These are phyloP conservation scores for Drosophila mimica DNA, from an alignment of 2,888 invertebrate species.

Conservation along the genomic window DNA sequence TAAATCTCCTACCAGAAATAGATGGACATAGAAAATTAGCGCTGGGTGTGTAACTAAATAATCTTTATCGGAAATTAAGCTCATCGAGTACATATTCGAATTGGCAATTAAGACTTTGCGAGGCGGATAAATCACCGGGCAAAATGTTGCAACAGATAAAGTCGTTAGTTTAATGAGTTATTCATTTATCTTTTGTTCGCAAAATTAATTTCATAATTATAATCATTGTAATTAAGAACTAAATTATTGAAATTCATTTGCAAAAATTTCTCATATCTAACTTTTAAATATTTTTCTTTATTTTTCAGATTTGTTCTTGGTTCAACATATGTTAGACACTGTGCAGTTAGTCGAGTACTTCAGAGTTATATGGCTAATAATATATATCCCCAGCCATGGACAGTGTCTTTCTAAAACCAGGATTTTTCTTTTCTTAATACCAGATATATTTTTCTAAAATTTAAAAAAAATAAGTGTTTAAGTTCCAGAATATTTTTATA, in stretches of 20 bases:
- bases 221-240: neutral
- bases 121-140: constrained; percentile 40
- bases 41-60: constrained; percentile 51
- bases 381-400: neutral
- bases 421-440: neutral
- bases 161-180: constrained; percentile 45
- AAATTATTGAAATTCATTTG: neutral
- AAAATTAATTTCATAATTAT: neutral
- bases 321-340: neutral
- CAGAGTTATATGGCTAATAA: neutral
- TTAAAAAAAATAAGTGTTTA: neutral
- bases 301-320: neutral
- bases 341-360: neutral
- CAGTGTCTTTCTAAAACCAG: neutral
- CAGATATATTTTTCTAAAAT: neutral
- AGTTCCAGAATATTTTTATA: neutral
- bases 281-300: neutral
- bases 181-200: constrained; percentile 7
- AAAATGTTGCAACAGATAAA: constrained; percentile 39
- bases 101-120: constrained; percentile 49
- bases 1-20: constrained; percentile 40
- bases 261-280: neutral
- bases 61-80: constrained; percentile 59
- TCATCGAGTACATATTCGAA: constrained; percentile 53
- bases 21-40: constrained; percentile 35